These are phyloP conservation scores for Campoplex capitator DNA, from an alignment of 2,888 invertebrate genomes.

Conservation along the genomic window DNA sequence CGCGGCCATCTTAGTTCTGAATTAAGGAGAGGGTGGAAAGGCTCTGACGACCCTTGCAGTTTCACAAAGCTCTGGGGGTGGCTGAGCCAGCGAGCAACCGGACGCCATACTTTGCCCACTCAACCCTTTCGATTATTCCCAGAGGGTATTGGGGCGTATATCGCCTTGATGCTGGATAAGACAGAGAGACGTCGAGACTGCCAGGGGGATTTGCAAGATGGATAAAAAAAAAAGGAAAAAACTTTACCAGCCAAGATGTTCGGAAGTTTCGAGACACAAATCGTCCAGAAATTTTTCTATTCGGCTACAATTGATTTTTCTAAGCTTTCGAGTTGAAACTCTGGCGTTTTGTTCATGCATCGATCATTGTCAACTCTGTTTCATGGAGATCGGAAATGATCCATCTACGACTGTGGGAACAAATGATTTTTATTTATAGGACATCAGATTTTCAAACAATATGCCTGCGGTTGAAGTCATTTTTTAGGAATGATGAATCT, in stretches of 20 bases:
- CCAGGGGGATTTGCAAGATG: not conserved
- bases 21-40: constrained; percentile 82
- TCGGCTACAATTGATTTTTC: not conserved
- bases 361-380: too few relatives aligned
- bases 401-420: too few relatives aligned
- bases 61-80: constrained; percentile 70
- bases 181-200: constrained; percentile 23
- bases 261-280: constrained; percentile 6
- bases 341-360: not conserved
- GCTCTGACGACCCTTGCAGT: constrained; percentile 72
- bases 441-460: not conserved
- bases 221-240: not conserved
- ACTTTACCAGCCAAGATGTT: constrained; percentile 17
- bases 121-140: constrained; percentile 64
- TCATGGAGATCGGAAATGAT: too few relatives aligned
- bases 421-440: not conserved
- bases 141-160: constrained; percentile 51
- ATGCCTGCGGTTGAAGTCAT: not conserved
- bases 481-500: not conserved
- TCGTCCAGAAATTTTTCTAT: not conserved
- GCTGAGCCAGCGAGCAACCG: constrained; percentile 66
- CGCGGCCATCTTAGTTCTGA: constrained; percentile 83
- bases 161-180: constrained; percentile 34
- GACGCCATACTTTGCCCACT: constrained; percentile 67
- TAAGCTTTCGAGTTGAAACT: not conserved